A percentile compares a stretch with the other conserved stretches of the same genome.
phyloP scores from a whole-genome alignment of 2,888 invertebrate genomes.

The Acanthococcus lagerstroemiae region DNA sequence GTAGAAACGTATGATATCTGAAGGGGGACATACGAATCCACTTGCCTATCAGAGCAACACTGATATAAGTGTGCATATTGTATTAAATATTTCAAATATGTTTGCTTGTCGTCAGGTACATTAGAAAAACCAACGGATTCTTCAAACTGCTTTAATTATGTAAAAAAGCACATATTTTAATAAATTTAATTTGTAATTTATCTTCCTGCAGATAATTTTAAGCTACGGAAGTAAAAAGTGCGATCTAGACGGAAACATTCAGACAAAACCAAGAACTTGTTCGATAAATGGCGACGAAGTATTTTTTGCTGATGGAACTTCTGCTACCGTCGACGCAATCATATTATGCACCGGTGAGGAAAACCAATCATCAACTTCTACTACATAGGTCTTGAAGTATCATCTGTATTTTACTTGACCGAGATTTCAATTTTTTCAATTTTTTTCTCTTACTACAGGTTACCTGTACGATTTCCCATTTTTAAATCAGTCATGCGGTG shows the following conservation, averaged over 20 bases:
- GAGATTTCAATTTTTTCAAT: not conserved
- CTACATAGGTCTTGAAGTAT: too few relatives aligned
- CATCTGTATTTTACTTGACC: not conserved
- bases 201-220: not conserved
- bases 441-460: slow-evolving; percentile 45
- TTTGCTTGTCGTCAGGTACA: too few relatives aligned
- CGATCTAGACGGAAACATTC: not conserved
- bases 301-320: not conserved
- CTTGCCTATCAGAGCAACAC: too few relatives aligned
- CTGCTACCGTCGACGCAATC: not conserved
- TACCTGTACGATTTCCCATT: slow-evolving; percentile 70
- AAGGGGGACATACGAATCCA: too few relatives aligned
- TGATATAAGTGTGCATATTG: too few relatives aligned
- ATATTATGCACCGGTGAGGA: not conserved
- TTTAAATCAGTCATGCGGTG: slow-evolving; percentile 55
- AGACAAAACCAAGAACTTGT: not conserved
- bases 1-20: too few relatives aligned
- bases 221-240: not conserved
- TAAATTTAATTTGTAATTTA: too few relatives aligned
- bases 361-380: too few relatives aligned
- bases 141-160: too few relatives aligned
- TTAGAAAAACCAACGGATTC: too few relatives aligned
- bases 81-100: too few relatives aligned
- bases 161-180: too few relatives aligned
- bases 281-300: not conserved